These are phyloP conservation scores for Meiosimyza platycephala DNA, from an alignment of 2,888 invertebrate genomes.

Conservation along the genomic window DNA sequence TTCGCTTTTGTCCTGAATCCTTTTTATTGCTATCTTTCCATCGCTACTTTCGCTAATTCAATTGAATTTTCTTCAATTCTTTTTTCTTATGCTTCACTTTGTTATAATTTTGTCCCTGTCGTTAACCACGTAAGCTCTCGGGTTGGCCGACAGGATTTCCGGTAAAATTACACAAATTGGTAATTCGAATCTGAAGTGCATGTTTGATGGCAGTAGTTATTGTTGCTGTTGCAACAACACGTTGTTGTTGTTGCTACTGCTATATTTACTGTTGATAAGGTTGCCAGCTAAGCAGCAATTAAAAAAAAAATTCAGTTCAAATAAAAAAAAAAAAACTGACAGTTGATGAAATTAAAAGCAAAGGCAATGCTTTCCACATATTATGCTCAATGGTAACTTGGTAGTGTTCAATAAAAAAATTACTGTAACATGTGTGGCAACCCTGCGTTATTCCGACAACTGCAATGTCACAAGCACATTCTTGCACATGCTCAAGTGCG, in stretches of 20 bases:
- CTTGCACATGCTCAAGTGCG: slow-evolving; percentile 34
- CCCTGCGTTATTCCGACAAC: neutral
- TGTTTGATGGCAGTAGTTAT: slow-evolving; percentile 49
- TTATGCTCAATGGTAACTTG: too few species aligned
- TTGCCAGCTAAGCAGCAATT: neutral
- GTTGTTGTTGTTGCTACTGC: neutral
- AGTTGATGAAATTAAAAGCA: too few species aligned
- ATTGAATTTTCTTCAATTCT: slow-evolving; percentile 18
- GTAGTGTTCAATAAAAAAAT: too few species aligned
- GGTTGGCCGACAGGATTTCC: slow-evolving; percentile 25
- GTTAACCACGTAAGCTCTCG: neutral
- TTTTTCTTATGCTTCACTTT: too few species aligned
- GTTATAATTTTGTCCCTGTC: slow-evolving; percentile 4
- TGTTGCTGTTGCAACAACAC: slow-evolving; percentile 5
- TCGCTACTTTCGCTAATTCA: slow-evolving; percentile 11
- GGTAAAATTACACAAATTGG: slow-evolving; percentile 53
- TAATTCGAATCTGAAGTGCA: slow-evolving; percentile 58
- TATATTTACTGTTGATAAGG: slow-evolving; percentile 1
- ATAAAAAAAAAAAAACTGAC: too few species aligned
- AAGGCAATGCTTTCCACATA: too few species aligned
- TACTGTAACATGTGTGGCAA: neutral
- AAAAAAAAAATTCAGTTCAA: too few species aligned
- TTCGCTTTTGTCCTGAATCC: neutral
- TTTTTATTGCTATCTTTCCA: neutral
- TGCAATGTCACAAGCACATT: slow-evolving; percentile 28